Evolutionary conservation across 2,888 invertebrate genomes (phyloP).

Genomic region (Rhyacophila evoluta): DNA sequence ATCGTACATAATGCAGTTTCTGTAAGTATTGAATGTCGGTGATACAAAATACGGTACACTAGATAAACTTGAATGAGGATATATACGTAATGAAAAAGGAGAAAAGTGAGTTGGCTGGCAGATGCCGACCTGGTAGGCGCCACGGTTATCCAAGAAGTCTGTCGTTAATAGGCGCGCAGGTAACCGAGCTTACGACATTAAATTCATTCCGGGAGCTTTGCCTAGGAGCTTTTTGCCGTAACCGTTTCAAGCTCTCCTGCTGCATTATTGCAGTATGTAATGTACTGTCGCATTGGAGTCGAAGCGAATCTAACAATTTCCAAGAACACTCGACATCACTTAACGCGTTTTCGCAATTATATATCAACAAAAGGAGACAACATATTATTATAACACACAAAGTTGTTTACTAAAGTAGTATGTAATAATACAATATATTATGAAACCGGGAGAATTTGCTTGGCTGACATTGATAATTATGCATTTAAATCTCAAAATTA

Average conservation of each 20-base stretch:
- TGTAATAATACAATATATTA: no score
- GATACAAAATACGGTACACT: background rate
- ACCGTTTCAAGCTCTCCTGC: background rate
- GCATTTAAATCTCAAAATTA: no score
- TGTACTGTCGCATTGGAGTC: background rate
- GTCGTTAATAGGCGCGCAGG: background rate
- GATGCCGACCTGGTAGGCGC: background rate
- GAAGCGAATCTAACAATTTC: no score
- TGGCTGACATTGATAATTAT: no score
- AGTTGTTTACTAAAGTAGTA: no score
- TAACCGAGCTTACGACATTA: conserved; percentile 14
- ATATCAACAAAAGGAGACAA: no score
- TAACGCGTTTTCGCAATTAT: no score
- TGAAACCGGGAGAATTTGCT: no score
- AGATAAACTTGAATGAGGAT: conserved; percentile 17
- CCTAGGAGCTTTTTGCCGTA: background rate
- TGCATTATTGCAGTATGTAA: background rate
- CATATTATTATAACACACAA: no score
- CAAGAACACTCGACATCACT: no score
- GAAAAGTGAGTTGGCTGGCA: background rate
- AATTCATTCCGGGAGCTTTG: background rate
- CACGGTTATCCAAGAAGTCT: background rate
- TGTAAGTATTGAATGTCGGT: background rate
- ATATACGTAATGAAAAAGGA: conserved; percentile 16
- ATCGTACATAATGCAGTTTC: no score